Conservation (phyloP, 2,113 vertebrate species). For the Suricata suricatta region DNA sequence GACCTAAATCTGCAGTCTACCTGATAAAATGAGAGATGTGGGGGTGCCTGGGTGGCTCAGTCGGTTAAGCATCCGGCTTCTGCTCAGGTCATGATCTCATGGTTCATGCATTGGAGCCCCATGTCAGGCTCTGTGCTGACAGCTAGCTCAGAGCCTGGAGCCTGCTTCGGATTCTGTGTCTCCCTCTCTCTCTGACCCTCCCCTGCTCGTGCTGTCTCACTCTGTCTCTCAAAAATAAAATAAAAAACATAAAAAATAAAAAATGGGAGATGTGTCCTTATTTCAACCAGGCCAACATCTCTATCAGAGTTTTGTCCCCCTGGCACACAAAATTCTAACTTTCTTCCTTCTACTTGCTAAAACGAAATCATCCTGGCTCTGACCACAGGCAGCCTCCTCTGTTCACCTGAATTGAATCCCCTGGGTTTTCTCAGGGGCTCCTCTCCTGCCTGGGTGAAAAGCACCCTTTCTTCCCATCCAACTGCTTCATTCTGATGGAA, state of each 20-base stretch:
- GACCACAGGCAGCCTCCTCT: neutral
- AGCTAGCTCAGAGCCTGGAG: too few relatives aligned
- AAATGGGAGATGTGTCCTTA: neutral
- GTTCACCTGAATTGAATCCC: neutral
- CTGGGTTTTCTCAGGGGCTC: neutral
- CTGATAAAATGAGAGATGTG: neutral
- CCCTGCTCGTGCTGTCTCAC: too few relatives aligned
- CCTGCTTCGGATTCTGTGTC: too few relatives aligned
- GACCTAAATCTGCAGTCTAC: neutral
- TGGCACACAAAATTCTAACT: neutral
- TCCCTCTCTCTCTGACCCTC: too few relatives aligned
- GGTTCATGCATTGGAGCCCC: too few relatives aligned
- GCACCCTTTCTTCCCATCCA: neutral
- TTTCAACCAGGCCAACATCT: neutral
- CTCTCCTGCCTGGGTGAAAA: too few relatives aligned
- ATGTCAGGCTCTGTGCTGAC: too few relatives aligned
- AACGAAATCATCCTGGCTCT: neutral
- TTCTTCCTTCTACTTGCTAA: neutral
- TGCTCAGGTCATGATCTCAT: too few relatives aligned
- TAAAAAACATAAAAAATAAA: neutral
- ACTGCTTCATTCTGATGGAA: neutral
- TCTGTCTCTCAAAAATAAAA: too few relatives aligned
- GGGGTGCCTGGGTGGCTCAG: too few relatives aligned
- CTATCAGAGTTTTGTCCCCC: neutral
- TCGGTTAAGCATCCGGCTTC: too few relatives aligned